Percentiles rank a stretch among this genome's conserved stretches.
Evolutionary conservation across 2,888 invertebrate genomes (phyloP).

Genomic region (Galerucella pusilla): DNA sequence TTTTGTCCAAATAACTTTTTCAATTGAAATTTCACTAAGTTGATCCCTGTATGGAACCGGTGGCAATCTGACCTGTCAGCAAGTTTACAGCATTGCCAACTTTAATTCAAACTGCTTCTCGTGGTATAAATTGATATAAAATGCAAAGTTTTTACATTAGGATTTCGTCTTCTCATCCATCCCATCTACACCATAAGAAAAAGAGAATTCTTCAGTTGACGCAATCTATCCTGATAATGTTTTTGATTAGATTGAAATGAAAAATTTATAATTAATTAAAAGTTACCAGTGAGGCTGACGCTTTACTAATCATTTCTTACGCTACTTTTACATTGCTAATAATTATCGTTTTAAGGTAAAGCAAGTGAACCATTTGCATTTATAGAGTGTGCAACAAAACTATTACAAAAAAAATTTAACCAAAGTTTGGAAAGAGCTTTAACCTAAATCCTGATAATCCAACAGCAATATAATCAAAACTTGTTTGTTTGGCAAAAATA

Average conservation of each 20-base stretch:
- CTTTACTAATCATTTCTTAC: conserved; percentile 13
- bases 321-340: not conserved
- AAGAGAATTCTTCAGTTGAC: not conserved
- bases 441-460: too few relatives aligned
- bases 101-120: too few relatives aligned
- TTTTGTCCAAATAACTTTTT: too few relatives aligned
- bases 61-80: too few relatives aligned
- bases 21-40: too few relatives aligned
- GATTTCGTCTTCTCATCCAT: not conserved
- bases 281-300: conserved; percentile 13
- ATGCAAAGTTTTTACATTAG: not conserved
- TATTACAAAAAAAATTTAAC: too few relatives aligned
- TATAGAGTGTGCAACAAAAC: not conserved
- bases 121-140: not conserved
- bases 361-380: not conserved
- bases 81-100: too few relatives aligned
- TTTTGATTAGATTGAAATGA: not conserved
- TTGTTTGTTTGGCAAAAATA: too few relatives aligned
- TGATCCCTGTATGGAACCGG: too few relatives aligned
- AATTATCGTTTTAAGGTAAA: conserved; percentile 1
- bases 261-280: conserved; percentile 26
- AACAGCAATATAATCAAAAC: too few relatives aligned
- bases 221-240: conserved; percentile 20
- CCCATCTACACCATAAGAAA: not conserved
- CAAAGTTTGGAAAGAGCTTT: too few relatives aligned